Evolutionary conservation across 2,113 vertebrate genomes (phyloP), one percentile per base, ranked within the genome.

Genomic region (Monarcha castaneiventris): DNA sequence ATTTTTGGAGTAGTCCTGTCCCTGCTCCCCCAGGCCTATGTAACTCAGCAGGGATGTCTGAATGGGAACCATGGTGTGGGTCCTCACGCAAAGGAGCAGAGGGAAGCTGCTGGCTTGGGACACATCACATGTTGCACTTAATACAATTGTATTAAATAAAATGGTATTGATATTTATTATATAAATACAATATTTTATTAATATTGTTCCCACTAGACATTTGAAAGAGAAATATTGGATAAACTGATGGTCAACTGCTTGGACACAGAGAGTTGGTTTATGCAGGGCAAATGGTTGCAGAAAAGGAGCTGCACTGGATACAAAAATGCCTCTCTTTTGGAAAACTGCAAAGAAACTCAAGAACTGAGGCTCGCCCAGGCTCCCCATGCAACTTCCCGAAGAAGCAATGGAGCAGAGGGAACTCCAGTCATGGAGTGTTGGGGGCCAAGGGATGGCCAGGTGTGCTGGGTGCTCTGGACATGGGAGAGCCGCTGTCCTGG

Each of bases 401-500:
- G 64, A 17, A 58, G 51, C 5, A 68, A 25, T 0, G 25, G 56
- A 69, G 30, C 35, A 20, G 52, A 76, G 18, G 54, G n/a, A 68
- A 17, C 32, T 63, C 43, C n/a, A 41, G 44, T 11, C 1, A 5
- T 2, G 15, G 29, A 29, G 5, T 3, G 1, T 2, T 41, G n/a
- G 46, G 48, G 14, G 29, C 9, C 27, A 1, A 1, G 22, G 54
- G 58, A 20, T 2, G 5, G 9, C 30, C 8, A 11, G 30, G 13
- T 26, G 32, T 59, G 19, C 21, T 21, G n/a, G 17, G 21, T 62
- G 52, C 41, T 72, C 49, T 4, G 59, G 77, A 2, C 48, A 33
- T 0, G 0, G 49, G 21, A 37, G 23, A 39, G n/a, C 8, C 0
- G 0, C 52, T 32, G 62, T 37, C 43, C 67, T 2, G 19, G 11